phyloP scores from a whole-genome alignment of 2,797 vertebrate genomes.

The Enteromius treurensis region DNA sequence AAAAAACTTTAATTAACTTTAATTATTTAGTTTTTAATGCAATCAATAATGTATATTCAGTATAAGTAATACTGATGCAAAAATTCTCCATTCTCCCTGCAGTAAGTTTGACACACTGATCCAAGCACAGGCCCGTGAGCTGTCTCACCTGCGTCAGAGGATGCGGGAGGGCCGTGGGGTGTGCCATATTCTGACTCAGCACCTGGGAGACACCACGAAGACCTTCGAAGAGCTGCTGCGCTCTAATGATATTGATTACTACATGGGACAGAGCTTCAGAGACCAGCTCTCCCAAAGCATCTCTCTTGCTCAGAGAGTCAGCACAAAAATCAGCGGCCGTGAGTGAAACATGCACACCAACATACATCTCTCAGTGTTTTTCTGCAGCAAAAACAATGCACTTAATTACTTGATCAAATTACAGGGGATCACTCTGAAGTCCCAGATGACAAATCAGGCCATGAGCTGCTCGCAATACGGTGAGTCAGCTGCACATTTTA shows the following conservation, averaged over 20 bases:
- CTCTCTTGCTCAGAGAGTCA: constrained; percentile 79
- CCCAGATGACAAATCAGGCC: constrained; percentile 81
- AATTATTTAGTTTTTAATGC: not conserved
- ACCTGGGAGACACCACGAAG: constrained; percentile 82
- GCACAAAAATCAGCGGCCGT: constrained; percentile 82
- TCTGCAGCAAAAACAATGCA: not conserved
- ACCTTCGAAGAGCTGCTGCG: constrained; percentile 91
- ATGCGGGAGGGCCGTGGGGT: constrained; percentile 82
- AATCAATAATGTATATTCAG: not conserved
- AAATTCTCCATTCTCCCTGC: constrained; percentile 14
- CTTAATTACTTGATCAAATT: constrained; percentile 50
- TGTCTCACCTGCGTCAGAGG: constrained; percentile 88
- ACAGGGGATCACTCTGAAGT: constrained; percentile 82
- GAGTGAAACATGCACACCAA: constrained; percentile 66
- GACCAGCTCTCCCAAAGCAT: constrained; percentile 86
- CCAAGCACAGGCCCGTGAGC: constrained; percentile 92
- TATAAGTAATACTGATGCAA: not conserved
- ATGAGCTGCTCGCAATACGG: constrained; percentile 85
- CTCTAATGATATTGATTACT: constrained; percentile 90
- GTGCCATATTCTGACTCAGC: constrained; percentile 84
- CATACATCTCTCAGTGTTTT: not conserved
- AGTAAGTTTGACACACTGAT: constrained; percentile 90
- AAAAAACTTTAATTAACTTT: not conserved
- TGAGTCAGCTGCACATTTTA: constrained; percentile 68
- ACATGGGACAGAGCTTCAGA: constrained; percentile 90